Base-by-base conservation (phyloP, 2,888 invertebrate species). In the Acanthosepion esculentum region DNA sequence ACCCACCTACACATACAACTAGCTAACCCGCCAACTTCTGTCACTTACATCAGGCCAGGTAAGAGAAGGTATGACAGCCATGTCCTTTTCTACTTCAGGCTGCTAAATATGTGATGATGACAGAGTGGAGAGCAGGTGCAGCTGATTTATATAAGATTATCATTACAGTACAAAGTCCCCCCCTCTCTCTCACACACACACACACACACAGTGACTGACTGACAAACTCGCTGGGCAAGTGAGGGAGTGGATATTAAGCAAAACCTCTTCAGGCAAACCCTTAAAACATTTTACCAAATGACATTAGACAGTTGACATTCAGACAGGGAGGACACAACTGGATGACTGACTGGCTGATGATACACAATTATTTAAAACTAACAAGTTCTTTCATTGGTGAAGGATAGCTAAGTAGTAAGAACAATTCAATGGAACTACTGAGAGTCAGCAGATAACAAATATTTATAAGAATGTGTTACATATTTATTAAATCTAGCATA, bases 241-340 rank as follows among this genome's bases (percentile, higher is more conserved):
- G 20, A 59, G 59, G 59, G 20, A 20, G 23, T 18, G 1, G 78
- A n/a, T 12, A n/a, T 10, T n/a, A 23, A n/a, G 8, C 64, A 64
- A 64, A 41, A 64, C 29, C 26, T 23, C 29, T 64, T 7, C 78
- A 78, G 78, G 78, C 78, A 78, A 78, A n/a, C 78, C n/a, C 78
- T n/a, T n/a, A n/a, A 78, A 78, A 78, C 78, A 78, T 78, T 78
- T 78, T 78, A 78, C 78, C n/a, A 78, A 78, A 78, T 78, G 78
- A 78, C 78, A 78, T 78, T 78, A 78, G 78, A 78, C 78, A 78
- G 78, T 78, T 78, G 78, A 78, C 78, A 78, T 78, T 78, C 78
- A 78, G 78, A 78, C 78, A n/a, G 78, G n/a, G 78, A 78, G n/a
- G 78, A 78, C 78, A n/a, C n/a, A 78, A 78, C 10, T 12, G n/a